Evolutionary conservation across 2,797 vertebrate genomes (phyloP), one percentile per base, ranked within the genome.

Genomic region (Poeciliopsis paucimaculata): DNA sequence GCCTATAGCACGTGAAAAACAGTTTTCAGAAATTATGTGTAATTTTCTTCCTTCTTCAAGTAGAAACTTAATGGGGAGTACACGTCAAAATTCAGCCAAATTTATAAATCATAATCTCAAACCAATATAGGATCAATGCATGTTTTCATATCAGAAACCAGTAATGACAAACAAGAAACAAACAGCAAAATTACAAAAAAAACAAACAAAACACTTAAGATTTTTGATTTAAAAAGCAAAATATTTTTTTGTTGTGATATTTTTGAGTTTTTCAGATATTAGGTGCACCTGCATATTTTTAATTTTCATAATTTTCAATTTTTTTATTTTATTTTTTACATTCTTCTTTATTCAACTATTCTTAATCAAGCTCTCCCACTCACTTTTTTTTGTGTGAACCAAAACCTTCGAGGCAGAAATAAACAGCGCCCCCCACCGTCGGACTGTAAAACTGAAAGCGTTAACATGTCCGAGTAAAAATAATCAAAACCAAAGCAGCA

Each of bases 161-260:
- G 47, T 20, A 49, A 18, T 49, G 16, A 49, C 47, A 49, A 49
- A 47, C 13, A 16, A 46, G 0, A 46, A 46, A 49, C 2, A 7
- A 49, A 49, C 18, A 49, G 5, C 47, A 49, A 49, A 49, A 20
- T 49, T 5, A 5, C 13, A 46, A 46, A 45, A 12, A 1, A 46
- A 47, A 5, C 5, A 49, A 7, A 49, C 0, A 2, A 7, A 20
- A 4, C 1, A 5, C 0, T 49, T 49, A 20, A n/a, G n/a, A n/a
- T 49, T 49, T 49, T 49, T 49, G 18, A 7, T 49, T 18, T 7
- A 7, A 7, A 49, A 20, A 49, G 47, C 47, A 7, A 49, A 49
- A 49, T 57, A 8, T 18, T 23, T 23, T 23, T 8, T 23, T 51
- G 49, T 51, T 57, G 5, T 15, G 12, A 16, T 47, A 47, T 47